Evolutionary conservation across 1,140 invertebrate genomes (phyloP).

Genomic region (Kradibia gibbosae): DNA sequence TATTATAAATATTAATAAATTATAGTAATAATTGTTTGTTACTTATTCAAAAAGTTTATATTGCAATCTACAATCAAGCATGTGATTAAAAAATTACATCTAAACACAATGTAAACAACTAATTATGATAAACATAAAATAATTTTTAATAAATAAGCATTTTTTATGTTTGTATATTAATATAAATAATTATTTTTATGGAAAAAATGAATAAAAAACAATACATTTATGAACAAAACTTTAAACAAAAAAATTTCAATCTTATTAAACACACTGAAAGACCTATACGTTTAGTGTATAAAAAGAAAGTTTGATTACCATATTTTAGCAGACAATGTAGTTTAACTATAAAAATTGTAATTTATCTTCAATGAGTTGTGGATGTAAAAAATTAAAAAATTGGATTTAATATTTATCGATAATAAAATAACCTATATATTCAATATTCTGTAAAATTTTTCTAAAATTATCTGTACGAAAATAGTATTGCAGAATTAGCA

Average conservation of each 20-base stretch:
- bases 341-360: background rate
- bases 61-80: no score
- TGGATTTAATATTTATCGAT: background rate
- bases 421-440: background rate
- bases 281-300: background rate
- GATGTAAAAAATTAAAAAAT: background rate
- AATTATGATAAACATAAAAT: no score
- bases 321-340: background rate
- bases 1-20: background rate
- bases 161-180: no score
- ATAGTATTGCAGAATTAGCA: slow-evolving; percentile 21
- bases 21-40: background rate
- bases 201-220: background rate
- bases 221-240: background rate
- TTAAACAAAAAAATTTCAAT: background rate
- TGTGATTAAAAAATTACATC: background rate
- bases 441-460: background rate
- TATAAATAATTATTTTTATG: no score
- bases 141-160: no score
- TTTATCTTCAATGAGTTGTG: background rate
- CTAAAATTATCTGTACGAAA: slow-evolving; percentile 28
- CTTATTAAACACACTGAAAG: background rate
- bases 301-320: slow-evolving; percentile 21
- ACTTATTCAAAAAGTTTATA: background rate
- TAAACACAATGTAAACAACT: background rate